phyloP scores from a whole-genome alignment of 2,888 invertebrate species.

The Tetropium fuscum region DNA sequence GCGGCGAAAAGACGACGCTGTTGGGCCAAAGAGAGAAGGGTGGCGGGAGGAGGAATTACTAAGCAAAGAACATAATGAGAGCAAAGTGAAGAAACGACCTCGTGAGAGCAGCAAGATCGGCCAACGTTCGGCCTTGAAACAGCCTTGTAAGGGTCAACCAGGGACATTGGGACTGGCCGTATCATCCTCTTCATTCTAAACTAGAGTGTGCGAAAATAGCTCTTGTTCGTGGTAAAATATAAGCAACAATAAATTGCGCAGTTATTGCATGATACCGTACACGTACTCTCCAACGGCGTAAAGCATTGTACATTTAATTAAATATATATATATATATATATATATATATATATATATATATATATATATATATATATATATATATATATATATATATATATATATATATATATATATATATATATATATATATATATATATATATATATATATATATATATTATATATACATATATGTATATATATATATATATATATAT shows the following conservation, averaged over 20 bases:
- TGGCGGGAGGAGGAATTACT: constrained; percentile 11
- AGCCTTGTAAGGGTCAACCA: constrained; percentile 65
- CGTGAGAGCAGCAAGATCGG: constrained; percentile 61
- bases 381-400: no score
- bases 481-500: no score
- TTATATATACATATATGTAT: no score
- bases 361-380: no score
- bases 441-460: no score
- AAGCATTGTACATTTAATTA: no score
- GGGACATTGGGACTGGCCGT: constrained; percentile 44
- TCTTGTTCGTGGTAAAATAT: constrained; percentile 11
- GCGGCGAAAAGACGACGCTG: constrained; percentile 18
- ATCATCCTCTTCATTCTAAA: constrained; percentile 22
- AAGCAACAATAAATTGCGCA: constrained; percentile 19
- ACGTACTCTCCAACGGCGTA: no score
- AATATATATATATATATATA: no score
- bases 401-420: no score
- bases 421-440: no score
- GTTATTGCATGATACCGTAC: constrained; percentile 21
- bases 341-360: no score
- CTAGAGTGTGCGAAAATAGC: constrained; percentile 23
- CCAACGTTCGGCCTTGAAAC: constrained; percentile 67
- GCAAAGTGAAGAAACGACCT: constrained; percentile 60
- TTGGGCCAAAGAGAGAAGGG: constrained; percentile 5
- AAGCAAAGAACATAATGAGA: constrained; percentile 61